Base-by-base conservation (phyloP, 2,113 vertebrate species). In the Phylloscopus trochiloides region DNA sequence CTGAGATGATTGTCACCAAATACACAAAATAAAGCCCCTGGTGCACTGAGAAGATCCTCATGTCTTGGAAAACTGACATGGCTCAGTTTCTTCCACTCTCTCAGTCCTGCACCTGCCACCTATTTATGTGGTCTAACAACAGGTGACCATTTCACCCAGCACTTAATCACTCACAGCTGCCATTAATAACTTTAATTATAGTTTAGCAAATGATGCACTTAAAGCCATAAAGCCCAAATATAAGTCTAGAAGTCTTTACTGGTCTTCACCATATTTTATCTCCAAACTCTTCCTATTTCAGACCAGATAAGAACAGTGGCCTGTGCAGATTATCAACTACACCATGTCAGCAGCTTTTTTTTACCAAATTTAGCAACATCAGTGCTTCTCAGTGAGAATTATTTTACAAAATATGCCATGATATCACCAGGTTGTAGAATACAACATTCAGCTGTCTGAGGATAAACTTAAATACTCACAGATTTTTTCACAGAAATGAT, bases 401-500 rank as follows among this genome's bases (percentile, higher is more conserved):
- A 7, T 20, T 54, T 76, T 22, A 57, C 18, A 75, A 72, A 73
- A 71, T 3, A 50, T 7, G 28, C 10, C 6, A 2, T 3, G 19
- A 0, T 73, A 51, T 43, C 66, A 75, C 11, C 48, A 72, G 26
- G 13, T 5, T 67, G 45, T 22, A 17, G 17, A 70, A 72, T 11
- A 2, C 20, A 73, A 67, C 45, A 11, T 28, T 50, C 42, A 90
- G 18, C 34, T 76, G 14, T 4, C 29, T 42, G 51, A 86, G 19
- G 83, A 38, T 14, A 14, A 82, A 66, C 16, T 73, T 5, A 11
- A 72, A 63, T 7, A 92, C 97, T 97, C 71, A 98, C 98, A 94
- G 7, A 98, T 96, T 65, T 97, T 97, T 32, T 93, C 17, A 59
- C 97, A 88, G 20, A 98, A 98, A 0, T 48, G 32, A 12, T 97